Percentiles rank a stretch among this genome's conserved stretches.
Evolutionary conservation across 2,113 vertebrate species (phyloP).

Genomic region (Neoarius graeffei): DNA sequence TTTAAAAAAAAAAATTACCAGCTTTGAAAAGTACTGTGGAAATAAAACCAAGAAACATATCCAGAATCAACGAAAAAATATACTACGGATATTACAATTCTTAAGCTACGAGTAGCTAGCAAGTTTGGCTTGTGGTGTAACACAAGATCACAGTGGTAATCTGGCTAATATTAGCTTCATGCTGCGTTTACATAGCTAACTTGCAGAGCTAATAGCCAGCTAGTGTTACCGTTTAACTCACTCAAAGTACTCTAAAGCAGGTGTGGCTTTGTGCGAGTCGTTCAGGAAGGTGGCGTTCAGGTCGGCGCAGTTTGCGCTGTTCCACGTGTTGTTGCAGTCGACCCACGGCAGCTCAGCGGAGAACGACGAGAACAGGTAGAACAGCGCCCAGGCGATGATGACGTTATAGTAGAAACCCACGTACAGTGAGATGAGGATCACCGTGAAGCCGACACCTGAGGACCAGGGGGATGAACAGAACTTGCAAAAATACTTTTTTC

Average conservation of each 20-base stretch:
- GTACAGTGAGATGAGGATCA: slow-evolving; percentile 83
- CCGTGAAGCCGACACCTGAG: slow-evolving; percentile 81
- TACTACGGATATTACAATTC: neutral
- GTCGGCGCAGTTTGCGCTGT: slow-evolving; percentile 82
- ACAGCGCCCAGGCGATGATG: slow-evolving; percentile 83
- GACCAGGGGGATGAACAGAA: neutral
- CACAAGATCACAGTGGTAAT: neutral
- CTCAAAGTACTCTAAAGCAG: slow-evolving; percentile 88
- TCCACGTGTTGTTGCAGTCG: slow-evolving; percentile 90
- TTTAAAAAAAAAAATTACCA: no score
- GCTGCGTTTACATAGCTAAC: neutral
- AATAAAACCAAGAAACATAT: neutral
- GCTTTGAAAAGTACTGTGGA: neutral
- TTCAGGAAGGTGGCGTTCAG: slow-evolving; percentile 66
- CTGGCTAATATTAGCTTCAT: neutral
- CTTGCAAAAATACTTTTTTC: neutral
- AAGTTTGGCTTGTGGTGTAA: neutral
- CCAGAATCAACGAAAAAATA: neutral
- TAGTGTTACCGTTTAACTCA: slow-evolving; percentile 56
- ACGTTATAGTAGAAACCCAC: slow-evolving; percentile 86
- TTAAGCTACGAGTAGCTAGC: neutral
- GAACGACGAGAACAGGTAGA: slow-evolving; percentile 82
- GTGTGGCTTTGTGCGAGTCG: slow-evolving; percentile 76
- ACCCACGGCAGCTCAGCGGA: slow-evolving; percentile 84
- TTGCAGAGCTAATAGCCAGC: neutral